Evolutionary conservation across 1,140 invertebrate species (phyloP).

Genomic region (Psix sp.): DNA sequence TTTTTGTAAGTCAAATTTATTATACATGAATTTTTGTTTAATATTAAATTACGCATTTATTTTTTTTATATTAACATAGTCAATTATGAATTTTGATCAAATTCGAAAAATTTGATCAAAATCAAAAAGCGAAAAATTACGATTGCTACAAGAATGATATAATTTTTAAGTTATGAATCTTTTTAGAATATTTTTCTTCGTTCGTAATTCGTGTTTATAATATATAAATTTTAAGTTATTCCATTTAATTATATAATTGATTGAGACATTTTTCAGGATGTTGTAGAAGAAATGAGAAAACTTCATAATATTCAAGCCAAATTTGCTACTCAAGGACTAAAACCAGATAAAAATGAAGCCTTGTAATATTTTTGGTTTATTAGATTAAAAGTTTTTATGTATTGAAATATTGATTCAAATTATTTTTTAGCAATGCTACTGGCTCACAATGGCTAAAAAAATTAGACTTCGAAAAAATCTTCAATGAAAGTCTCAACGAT

Average conservation of each 20-base stretch:
- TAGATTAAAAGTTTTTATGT: background rate
- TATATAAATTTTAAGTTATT: slow-evolving; percentile 2
- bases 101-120: too few relatives aligned
- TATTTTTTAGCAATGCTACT: background rate
- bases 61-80: slow-evolving; percentile 23
- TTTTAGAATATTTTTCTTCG: too few relatives aligned
- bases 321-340: slow-evolving; percentile 80
- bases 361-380: slow-evolving; percentile 3
- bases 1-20: slow-evolving; percentile 82
- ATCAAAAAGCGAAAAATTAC: too few relatives aligned
- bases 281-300: slow-evolving; percentile 80
- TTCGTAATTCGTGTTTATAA: background rate
- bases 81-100: too few relatives aligned
- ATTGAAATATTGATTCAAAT: background rate
- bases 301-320: slow-evolving; percentile 84
- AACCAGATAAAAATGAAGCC: slow-evolving; percentile 58
- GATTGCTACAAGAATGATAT: too few relatives aligned
- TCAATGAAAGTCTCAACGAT: too few relatives aligned
- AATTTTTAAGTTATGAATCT: slow-evolving; percentile 11
- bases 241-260: slow-evolving; percentile 5
- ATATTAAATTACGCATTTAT: background rate
- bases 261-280: slow-evolving; percentile 65
- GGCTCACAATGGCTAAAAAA: too few relatives aligned
- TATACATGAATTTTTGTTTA: slow-evolving; percentile 10
- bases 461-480: too few relatives aligned